Conservation (phyloP, 2,888 invertebrate genomes). For the Silvanus unidentatus region DNA sequence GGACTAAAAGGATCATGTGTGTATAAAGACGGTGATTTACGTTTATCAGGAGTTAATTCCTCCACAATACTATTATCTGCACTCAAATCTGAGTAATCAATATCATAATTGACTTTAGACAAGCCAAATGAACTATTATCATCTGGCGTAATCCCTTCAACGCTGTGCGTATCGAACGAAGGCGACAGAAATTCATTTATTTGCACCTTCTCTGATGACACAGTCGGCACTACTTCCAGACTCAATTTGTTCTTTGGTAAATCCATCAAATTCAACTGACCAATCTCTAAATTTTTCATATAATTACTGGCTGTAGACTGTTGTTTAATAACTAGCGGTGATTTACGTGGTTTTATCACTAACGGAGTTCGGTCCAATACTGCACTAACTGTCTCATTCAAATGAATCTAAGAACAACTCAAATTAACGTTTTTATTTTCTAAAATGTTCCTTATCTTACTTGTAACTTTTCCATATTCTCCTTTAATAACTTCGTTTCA, state of each 20-base stretch:
- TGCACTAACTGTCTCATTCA: constrained; percentile 64
- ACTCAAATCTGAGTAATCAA: constrained; percentile 68
- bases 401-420: constrained; percentile 55
- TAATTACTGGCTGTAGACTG: constrained; percentile 31
- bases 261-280: constrained; percentile 23
- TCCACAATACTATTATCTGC: constrained; percentile 67
- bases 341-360: constrained; percentile 59
- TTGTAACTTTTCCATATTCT: constrained; percentile 69
- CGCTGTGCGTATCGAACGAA: constrained; percentile 46
- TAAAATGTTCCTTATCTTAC: constrained; percentile 35
- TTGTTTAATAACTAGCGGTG: constrained; percentile 52
- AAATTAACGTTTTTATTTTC: not conserved
- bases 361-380: constrained; percentile 72
- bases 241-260: constrained; percentile 30
- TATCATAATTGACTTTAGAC: constrained; percentile 69
- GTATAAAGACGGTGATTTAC: constrained; percentile 34
- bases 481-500: constrained; percentile 60
- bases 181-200: constrained; percentile 46
- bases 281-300: constrained; percentile 37
- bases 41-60: constrained; percentile 42
- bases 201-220: constrained; percentile 44
- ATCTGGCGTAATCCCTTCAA: constrained; percentile 58
- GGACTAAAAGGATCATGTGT: constrained; percentile 55
- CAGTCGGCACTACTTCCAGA: constrained; percentile 41
- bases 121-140: constrained; percentile 58